phyloP scores from a whole-genome alignment of 2,113 vertebrate genomes.

The Toxotes jaculatrix region DNA sequence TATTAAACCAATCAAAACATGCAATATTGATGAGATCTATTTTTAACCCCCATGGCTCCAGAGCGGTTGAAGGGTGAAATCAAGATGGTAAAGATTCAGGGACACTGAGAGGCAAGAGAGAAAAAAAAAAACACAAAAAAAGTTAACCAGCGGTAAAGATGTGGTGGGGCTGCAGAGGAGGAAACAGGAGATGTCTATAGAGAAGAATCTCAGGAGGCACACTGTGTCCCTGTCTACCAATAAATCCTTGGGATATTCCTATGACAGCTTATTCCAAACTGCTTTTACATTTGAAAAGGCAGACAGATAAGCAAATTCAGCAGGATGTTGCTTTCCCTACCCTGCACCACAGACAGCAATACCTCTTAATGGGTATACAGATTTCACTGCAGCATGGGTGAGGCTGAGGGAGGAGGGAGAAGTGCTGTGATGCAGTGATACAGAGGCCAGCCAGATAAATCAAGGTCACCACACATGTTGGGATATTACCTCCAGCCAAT shows the following conservation, averaged over 20 bases:
- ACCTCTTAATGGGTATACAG: conserved; percentile 74
- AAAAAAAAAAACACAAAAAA: not conserved
- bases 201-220: conserved; percentile 38
- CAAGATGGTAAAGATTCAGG: conserved; percentile 33
- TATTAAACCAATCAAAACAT: conserved; percentile 84
- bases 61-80: conserved; percentile 68
- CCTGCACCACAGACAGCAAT: conserved; percentile 65
- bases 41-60: conserved; percentile 74
- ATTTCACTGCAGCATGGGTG: conserved; percentile 80
- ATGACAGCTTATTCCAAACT: conserved; percentile 57
- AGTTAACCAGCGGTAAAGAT: conserved; percentile 7
- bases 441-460: conserved; percentile 79
- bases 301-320: conserved; percentile 71
- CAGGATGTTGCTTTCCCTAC: conserved; percentile 56
- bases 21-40: conserved; percentile 78
- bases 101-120: conserved; percentile 16
- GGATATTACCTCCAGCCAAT: conserved; percentile 82
- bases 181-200: conserved; percentile 29
- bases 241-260: conserved; percentile 37
- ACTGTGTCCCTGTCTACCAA: conserved; percentile 25
- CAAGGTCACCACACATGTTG: conserved; percentile 78
- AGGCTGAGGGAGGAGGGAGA: conserved; percentile 75
- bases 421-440: conserved; percentile 68
- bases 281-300: conserved; percentile 62
- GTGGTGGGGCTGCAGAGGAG: conserved; percentile 35